Evolutionary conservation across 2,888 invertebrate genomes (phyloP), one percentile per base, ranked within the genome.

Genomic region (Drosophila picticornis): DNA sequence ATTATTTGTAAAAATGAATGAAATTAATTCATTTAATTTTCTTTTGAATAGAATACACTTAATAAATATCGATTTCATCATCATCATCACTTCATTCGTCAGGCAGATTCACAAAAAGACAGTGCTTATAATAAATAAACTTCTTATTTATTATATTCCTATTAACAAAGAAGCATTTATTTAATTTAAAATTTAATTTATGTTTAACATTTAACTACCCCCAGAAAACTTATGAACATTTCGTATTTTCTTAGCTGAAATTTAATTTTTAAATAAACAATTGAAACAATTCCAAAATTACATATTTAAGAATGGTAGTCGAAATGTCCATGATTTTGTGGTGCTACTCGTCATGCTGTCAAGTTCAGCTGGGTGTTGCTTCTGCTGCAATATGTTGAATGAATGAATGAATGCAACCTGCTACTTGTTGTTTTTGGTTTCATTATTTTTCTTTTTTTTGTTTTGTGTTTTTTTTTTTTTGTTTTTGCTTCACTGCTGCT

Each of bases 401-500:
- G 63, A 68, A 68, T 66, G 66, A 70, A 65, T 69, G 59, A 77
- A 77, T 80, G 53, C 68, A 34, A 58, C 46, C 69, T 40, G 48
- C 63, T 63, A 68, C 69, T 56, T 64, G 56, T 71, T 58, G 62
- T 62, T 62, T n/a, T 57, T 51, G 25, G 36, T 48, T 22, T 34
- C 27, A 22, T 34, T 46, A 16, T 27, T 25, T 25, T 9, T 11
- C n/a, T 40, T n/a, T 0, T 57, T 22, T 31, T 43, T 22, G 6
- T 32, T 19, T 10, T 40, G 7, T 32, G 4, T 31, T 25, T 43
- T 40, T 38, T 11, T 9, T 16, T 10, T 31, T 38, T 25, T 25
- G 1, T 32, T 63, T 62, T 50, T 72, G 72, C 71, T 53, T 59
- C 67, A 55, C 25, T 53, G 67, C 68, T 25, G 46, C 25, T 46